Conservation (phyloP, 2,888 invertebrate genomes). For the Amphipyra berbera region DNA sequence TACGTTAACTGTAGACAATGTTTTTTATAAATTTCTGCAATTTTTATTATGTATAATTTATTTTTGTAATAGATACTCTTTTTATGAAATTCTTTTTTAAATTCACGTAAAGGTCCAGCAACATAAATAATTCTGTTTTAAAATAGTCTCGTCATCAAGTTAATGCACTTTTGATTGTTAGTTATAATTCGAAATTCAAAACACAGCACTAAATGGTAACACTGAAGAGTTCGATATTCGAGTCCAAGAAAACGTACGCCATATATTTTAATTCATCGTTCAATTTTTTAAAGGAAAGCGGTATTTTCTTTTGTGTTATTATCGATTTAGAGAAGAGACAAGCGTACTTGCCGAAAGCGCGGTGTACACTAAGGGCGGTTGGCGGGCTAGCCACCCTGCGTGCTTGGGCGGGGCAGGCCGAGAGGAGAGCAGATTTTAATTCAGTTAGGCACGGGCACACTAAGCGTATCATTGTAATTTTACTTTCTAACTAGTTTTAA, state of each 20-base stretch:
- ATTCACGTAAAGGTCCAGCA: conserved; percentile 9
- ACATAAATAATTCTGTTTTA: not conserved
- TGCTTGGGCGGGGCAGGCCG: conserved; percentile 67
- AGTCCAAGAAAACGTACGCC: conserved; percentile 4
- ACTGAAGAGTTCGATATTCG: conserved; percentile 30
- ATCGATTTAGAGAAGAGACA: conserved; percentile 49
- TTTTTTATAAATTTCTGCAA: not conserved
- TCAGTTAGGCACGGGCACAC: conserved; percentile 69
- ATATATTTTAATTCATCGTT: conserved; percentile 30
- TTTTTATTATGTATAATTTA: not conserved
- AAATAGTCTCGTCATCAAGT: not conserved
- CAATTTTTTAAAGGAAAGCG: conserved; percentile 25
- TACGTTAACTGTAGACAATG: not conserved
- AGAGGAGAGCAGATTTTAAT: conserved; percentile 72
- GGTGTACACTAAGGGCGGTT: conserved; percentile 69
- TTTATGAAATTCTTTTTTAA: conserved; percentile 6
- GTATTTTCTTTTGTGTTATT: conserved; percentile 26
- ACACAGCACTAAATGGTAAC: conserved; percentile 41
- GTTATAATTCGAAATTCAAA: conserved; percentile 32
- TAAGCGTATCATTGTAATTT: conserved; percentile 49
- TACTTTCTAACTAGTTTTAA: conserved; percentile 17
- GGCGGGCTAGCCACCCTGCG: conserved; percentile 55
- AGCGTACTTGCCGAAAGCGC: conserved; percentile 58
- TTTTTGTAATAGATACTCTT: not conserved
- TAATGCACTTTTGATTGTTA: conserved; percentile 18